These are phyloP conservation scores for Coregonus suidteri DNA, from an alignment of 2,797 vertebrate species.

Conservation along the genomic window DNA sequence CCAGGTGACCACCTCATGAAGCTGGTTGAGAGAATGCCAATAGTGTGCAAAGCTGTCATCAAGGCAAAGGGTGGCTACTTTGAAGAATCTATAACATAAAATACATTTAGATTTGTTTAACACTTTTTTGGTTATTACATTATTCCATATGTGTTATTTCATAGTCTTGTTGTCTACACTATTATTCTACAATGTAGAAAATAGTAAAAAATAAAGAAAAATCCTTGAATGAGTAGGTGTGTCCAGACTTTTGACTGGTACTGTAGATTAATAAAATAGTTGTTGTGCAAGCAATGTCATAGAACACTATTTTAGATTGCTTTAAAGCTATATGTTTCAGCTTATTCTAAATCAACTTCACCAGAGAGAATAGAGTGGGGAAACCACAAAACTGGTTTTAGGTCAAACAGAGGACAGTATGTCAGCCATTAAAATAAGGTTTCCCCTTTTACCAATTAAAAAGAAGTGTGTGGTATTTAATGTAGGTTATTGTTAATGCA, in stretches of 20 bases:
- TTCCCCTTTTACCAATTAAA: not conserved
- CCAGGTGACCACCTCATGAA: too few relatives aligned
- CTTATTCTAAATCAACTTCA: not conserved
- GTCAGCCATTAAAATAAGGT: not conserved
- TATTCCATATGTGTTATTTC: too few relatives aligned
- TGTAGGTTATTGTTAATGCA: not conserved
- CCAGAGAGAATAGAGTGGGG: not conserved
- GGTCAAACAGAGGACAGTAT: conserved; percentile 26
- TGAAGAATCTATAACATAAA: too few relatives aligned
- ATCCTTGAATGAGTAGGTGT: too few relatives aligned
- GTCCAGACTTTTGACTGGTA: not conserved
- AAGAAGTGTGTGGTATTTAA: not conserved
- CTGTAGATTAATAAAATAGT: conserved; percentile 6
- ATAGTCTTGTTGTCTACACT: too few relatives aligned
- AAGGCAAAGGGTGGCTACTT: too few relatives aligned
- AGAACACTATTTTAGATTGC: conserved; percentile 37
- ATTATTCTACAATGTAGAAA: too few relatives aligned
- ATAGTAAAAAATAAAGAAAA: too few relatives aligned
- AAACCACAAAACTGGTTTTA: conserved; percentile 30
- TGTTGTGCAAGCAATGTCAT: conserved; percentile 39
- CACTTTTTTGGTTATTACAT: too few relatives aligned
- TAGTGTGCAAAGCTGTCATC: too few relatives aligned
- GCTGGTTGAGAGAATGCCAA: too few relatives aligned
- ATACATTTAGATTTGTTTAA: too few relatives aligned
- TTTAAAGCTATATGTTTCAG: not conserved